These are phyloP conservation scores for Caenorhabditis sp. DNA, from an alignment of 2,888 invertebrate species.

Conservation along the genomic window DNA sequence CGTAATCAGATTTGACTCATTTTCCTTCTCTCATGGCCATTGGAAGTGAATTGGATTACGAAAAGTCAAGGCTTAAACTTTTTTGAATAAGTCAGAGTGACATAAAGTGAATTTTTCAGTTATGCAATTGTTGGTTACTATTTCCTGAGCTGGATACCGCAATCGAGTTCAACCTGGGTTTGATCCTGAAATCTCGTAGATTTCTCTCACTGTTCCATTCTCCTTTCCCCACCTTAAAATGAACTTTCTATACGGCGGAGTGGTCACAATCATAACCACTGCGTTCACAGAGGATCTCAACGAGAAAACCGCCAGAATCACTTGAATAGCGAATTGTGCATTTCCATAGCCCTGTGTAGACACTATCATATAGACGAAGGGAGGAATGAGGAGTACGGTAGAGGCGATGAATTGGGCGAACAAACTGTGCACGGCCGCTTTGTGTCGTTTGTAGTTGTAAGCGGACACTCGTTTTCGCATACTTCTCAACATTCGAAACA, in stretches of 20 bases:
- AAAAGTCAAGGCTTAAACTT: too few species aligned
- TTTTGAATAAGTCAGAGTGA: too few species aligned
- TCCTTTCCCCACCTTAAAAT: neutral
- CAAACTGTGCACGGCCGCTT: conserved; percentile 30
- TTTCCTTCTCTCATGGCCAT: too few species aligned
- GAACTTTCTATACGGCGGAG: conserved; percentile 19
- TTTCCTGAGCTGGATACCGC: conserved; percentile 11
- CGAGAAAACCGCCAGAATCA: conserved; percentile 5
- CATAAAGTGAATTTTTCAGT: neutral
- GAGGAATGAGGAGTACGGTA: conserved; percentile 24
- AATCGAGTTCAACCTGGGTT: conserved; percentile 2
- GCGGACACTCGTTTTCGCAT: conserved; percentile 25
- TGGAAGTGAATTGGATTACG: too few species aligned
- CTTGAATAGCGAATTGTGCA: neutral
- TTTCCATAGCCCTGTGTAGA: neutral
- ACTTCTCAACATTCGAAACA: conserved; percentile 25
- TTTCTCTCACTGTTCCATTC: neutral
- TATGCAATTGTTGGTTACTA: neutral
- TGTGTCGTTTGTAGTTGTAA: conserved; percentile 20
- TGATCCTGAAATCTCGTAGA: neutral
- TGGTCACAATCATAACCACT: conserved; percentile 4
- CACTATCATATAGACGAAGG: neutral
- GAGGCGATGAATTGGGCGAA: conserved; percentile 41
- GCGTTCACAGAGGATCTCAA: conserved; percentile 4
- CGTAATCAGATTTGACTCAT: neutral